Conservation (phyloP, 2,888 invertebrate genomes). For the Didymodactylos carnosus region DNA sequence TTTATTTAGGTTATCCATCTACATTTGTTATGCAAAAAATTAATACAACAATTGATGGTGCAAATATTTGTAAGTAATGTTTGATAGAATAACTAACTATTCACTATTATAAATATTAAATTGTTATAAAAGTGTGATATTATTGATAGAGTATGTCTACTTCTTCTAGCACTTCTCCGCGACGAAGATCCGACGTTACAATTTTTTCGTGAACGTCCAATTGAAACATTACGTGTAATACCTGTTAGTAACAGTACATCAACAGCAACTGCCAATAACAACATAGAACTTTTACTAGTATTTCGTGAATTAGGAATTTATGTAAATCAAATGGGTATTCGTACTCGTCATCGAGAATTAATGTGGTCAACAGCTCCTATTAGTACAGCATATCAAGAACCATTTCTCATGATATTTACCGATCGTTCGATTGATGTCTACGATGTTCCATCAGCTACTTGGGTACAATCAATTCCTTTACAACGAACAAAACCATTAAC, state of each 20-base stretch:
- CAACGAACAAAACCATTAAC: constrained; percentile 40
- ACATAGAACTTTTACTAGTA: constrained; percentile 13
- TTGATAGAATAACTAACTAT: too few relatives aligned
- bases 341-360: constrained; percentile 73
- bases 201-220: not conserved
- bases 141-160: too few relatives aligned
- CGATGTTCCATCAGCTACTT: constrained; percentile 75
- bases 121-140: too few relatives aligned
- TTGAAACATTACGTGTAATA: not conserved
- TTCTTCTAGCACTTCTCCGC: too few relatives aligned
- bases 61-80: too few relatives aligned
- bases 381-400: constrained; percentile 42
- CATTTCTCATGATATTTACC: constrained; percentile 51
- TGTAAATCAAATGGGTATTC: constrained; percentile 67
- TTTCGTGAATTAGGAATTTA: constrained; percentile 57
- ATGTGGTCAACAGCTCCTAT: constrained; percentile 80
- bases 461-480: constrained; percentile 89
- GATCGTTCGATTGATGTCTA: constrained; percentile 88
- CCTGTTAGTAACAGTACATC: not conserved
- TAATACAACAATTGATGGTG: not conserved
- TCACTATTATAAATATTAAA: too few relatives aligned
- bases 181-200: not conserved
- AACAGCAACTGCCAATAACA: not conserved
- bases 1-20: not conserved
- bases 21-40: not conserved